Evolutionary conservation across 2,888 invertebrate genomes (phyloP), one percentile per base, ranked within the genome.

Genomic region (Drosophila picticornis): DNA sequence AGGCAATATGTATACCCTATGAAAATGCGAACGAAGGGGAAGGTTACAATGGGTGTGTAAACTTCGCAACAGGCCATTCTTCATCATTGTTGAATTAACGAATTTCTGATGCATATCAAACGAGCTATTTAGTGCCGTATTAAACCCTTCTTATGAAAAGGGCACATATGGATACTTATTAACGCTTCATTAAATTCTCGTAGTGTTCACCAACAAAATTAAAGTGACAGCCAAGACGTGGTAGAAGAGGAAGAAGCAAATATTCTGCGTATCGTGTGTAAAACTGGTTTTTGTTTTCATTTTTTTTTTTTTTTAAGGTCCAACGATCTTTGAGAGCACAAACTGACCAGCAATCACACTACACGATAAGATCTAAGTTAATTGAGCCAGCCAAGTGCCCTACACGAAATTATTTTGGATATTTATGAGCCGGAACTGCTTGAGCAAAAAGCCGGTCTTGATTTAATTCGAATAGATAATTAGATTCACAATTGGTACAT

Each of bases 321-420:
- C 46, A 36, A 72, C 52, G 75, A 65, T 68, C 60, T 67, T 58
- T 55, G 46, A 53, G 69, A 56, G 55, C 68, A 60, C 72, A 71
- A 53, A 60, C 36, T 60, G 66, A 43, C 51, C 75, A 55, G 57
- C 75, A 76, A 75, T 74, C 68, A 50, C 62, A 60, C 25, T 25
- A 9, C 52, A 57, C 62, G 85, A 83, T 84, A 79, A 79, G 80
- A 84, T 82, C 84, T 72, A 76, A 84, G 88, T 88, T 90, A 90
- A 83, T 90, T 84, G 86, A 90, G 88, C 70, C 62, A 51, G 75
- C 58, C 78, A 83, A 88, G 90, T 87, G 88, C 83, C 88, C 85
- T 85, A 72, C 63, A 65, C 65, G 56, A 56, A 38, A 69, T 34
- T 36, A 69, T 63, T 59, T 60, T 59, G 53, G 59, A 36, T 22